These are phyloP conservation scores for Caiman crocodilus DNA, from an alignment of 2,797 vertebrate species.

Conservation along the genomic window DNA sequence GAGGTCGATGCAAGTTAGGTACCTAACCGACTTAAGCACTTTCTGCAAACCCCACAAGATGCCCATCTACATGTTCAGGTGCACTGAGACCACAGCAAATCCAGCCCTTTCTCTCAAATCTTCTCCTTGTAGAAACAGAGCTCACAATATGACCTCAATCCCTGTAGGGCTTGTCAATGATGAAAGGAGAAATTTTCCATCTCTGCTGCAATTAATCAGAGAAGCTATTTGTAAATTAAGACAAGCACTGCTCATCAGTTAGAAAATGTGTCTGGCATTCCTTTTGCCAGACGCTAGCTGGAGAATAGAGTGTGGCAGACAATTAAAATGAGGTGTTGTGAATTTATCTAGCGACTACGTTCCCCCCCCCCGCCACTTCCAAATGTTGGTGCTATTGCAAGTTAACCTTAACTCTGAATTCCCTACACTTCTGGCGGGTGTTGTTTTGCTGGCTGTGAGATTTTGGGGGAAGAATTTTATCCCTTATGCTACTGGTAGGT, in stretches of 20 bases:
- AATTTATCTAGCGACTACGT: fast-evolving
- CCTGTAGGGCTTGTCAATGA: background rate
- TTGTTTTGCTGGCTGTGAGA: background rate
- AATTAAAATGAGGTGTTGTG: background rate
- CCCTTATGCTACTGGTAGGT: fast-evolving
- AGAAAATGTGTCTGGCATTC: background rate
- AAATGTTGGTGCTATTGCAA: fast-evolving
- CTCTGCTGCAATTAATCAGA: slow-evolving; percentile 39
- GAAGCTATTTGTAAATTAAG: slow-evolving; percentile 24
- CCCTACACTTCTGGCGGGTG: fast-evolving
- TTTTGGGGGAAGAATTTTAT: background rate
- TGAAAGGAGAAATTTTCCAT: background rate
- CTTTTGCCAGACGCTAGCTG: background rate
- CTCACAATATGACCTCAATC: background rate
- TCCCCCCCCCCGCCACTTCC: background rate
- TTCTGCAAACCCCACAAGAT: too few relatives aligned
- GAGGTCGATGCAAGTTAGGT: background rate
- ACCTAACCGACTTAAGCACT: background rate
- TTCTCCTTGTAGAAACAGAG: background rate
- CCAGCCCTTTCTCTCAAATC: too few relatives aligned
- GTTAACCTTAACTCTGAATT: background rate
- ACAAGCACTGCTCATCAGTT: background rate
- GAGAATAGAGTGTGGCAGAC: background rate
- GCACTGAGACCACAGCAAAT: too few relatives aligned
- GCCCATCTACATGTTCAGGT: too few relatives aligned